Conservation (phyloP, 2,888 invertebrate species). For the Glaucopsyche alexis region DNA sequence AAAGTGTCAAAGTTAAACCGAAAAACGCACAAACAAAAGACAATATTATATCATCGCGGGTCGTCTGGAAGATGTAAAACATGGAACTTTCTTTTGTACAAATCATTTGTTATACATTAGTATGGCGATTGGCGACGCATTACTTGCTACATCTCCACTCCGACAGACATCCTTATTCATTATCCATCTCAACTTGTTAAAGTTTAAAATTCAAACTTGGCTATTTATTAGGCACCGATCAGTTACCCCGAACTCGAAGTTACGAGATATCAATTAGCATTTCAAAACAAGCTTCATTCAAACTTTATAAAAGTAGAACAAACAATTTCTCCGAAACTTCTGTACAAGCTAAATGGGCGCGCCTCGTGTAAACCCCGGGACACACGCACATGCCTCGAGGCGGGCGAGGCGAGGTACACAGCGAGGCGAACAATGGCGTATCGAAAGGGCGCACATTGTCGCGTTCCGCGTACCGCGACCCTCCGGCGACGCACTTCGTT, state of each 20-base stretch:
- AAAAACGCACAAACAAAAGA: no score
- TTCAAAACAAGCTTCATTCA: slow-evolving; percentile 5
- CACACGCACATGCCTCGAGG: slow-evolving; percentile 34
- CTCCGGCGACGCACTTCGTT: slow-evolving; percentile 21
- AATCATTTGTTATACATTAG: no score
- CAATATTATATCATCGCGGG: no score
- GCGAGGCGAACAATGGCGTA: slow-evolving; percentile 46
- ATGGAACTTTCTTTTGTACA: background rate
- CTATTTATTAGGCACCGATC: background rate
- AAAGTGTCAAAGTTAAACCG: no score
- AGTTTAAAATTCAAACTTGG: background rate
- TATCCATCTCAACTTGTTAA: no score
- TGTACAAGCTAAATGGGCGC: background rate
- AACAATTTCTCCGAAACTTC: slow-evolving; percentile 16
- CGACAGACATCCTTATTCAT: background rate
- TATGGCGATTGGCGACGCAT: no score
- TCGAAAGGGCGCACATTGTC: slow-evolving; percentile 52
- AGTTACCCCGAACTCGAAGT: background rate
- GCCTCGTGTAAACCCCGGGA: slow-evolving; percentile 31
- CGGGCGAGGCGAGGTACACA: slow-evolving; percentile 35
- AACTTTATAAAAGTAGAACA: slow-evolving; percentile 12
- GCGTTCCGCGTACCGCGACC: slow-evolving; percentile 56
- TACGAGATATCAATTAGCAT: slow-evolving; percentile 13
- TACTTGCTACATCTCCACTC: background rate
- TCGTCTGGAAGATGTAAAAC: no score